Evolutionary conservation across 2,797 vertebrate species (phyloP), one percentile per base, ranked within the genome.

Genomic region (Rhodeus uyekii): DNA sequence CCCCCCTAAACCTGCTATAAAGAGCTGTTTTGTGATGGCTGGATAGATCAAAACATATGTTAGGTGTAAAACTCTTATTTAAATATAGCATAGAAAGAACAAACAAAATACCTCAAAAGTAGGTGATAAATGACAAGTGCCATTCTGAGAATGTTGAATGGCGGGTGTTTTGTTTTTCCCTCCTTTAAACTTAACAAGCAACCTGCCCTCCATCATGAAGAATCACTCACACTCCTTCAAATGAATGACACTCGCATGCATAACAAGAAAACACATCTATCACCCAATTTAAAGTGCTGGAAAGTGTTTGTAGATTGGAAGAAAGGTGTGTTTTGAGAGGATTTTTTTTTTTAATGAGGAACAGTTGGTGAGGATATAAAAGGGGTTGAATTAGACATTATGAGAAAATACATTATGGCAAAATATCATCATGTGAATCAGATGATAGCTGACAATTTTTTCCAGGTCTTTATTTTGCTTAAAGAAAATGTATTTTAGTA

Each of bases 351-450:
- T 69, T 69, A 2, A 58, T 58, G 50, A 27, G 60, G 32, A 81
- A 55, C 80, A 67, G 80, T 8, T 67, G 60, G 71, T 63, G 46
- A 27, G 67, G 68, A 29, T 38, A 27, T 73, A 64, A 63, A 61
- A 50, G n/a, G 1, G 1, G 32, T 50, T 8, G 3, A 48, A 27
- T n/a, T 24, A 63, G 38, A 9, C 38, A 18, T 48, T 29, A 32
- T 48, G 16, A 34, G 27, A 13, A 22, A 27, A 46, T 8, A 71
- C 27, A 5, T 32, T 14, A 44, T 46, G 39, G 4, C 24, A 69
- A 69, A 46, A 8, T 32, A 71, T 46, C 18, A 29, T 18, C 10
- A 4, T 5, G 12, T 24, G 22, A 68, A 14, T 46, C 67, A 19
- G 14, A 69, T 72, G 44, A 48, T 12, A 32, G 27, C 4, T 48